Conservation (phyloP, 2,797 vertebrate species). For the Anableps anableps region DNA sequence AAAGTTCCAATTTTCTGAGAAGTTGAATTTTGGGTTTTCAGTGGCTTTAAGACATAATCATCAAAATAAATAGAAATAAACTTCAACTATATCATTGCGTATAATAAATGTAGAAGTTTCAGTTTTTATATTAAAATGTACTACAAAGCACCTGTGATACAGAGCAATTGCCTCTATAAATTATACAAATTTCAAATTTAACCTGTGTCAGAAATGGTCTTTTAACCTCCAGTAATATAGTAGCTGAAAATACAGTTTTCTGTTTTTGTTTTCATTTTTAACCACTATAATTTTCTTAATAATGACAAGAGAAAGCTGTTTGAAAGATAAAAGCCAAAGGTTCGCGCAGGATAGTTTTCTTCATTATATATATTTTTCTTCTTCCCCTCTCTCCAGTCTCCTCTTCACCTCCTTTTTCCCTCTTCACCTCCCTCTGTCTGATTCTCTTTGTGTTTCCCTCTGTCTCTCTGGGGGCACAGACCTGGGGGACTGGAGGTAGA, state of each 20-base stretch:
- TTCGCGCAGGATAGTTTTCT: slow-evolving; percentile 17
- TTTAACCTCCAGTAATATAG: background rate
- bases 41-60: too few relatives aligned
- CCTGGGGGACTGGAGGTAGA: slow-evolving; percentile 52
- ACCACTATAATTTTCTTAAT: background rate
- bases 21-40: background rate
- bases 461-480: slow-evolving; percentile 42
- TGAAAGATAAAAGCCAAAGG: slow-evolving; percentile 25
- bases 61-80: background rate
- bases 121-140: background rate
- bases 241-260: background rate
- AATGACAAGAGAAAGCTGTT: background rate
- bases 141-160: background rate
- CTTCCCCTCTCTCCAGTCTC: slow-evolving; percentile 1
- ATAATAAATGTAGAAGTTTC: background rate
- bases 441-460: slow-evolving; percentile 10
- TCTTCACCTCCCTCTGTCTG: slow-evolving; percentile 36
- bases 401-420: slow-evolving; percentile 6
- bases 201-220: background rate
- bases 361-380: background rate
- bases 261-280: background rate
- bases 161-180: background rate
- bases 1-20: background rate
- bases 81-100: background rate
- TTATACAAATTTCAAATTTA: background rate